Evolutionary conservation across 2,113 vertebrate genomes (phyloP).

Genomic region (Nesospiza acunhae): DNA sequence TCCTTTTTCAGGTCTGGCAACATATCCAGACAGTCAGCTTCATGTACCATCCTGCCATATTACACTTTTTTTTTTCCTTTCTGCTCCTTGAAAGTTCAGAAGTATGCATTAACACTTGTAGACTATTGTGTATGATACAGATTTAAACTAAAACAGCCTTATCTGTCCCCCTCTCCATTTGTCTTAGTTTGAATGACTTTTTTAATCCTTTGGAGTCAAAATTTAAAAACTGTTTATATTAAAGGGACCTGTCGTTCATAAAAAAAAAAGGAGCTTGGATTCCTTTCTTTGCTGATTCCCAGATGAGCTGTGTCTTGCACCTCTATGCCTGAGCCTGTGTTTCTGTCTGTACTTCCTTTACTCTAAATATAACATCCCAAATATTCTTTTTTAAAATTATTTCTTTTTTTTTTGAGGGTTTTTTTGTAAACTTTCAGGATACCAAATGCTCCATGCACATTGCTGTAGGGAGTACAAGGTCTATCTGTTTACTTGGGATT

Average conservation of each 20-base stretch:
- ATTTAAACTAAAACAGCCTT: background rate
- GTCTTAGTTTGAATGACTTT: background rate
- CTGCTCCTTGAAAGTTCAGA: background rate
- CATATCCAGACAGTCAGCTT: background rate
- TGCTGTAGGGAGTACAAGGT: background rate
- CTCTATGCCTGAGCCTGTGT: background rate
- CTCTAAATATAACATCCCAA: background rate
- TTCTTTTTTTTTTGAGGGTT: too few species aligned
- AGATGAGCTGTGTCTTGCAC: background rate
- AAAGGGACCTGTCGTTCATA: background rate
- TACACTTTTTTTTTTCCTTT: background rate
- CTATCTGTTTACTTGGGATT: background rate
- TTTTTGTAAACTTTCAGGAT: background rate
- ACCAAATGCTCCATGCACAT: background rate
- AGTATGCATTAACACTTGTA: background rate
- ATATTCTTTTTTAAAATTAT: background rate
- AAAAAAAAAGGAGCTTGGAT: background rate
- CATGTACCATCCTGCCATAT: background rate
- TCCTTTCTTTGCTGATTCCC: background rate
- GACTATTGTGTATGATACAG: background rate
- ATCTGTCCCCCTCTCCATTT: background rate
- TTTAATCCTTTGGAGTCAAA: background rate
- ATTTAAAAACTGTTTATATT: background rate
- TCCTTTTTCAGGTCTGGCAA: background rate
- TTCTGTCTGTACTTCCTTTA: background rate